Evolutionary conservation across 2,888 invertebrate species (phyloP).

Genomic region (Clunio marinus): DNA sequence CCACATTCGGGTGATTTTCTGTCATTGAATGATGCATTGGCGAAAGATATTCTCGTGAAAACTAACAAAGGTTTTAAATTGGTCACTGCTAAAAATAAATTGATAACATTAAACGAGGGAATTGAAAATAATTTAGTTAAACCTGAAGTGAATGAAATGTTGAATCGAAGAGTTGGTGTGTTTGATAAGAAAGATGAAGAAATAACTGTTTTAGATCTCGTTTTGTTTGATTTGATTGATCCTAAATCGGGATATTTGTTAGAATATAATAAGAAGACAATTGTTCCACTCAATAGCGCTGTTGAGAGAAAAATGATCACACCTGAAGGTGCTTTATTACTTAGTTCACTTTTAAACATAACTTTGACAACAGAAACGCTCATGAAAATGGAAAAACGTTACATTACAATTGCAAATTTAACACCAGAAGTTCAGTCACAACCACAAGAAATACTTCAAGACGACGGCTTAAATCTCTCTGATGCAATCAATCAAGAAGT

Average conservation of each 20-base stretch:
- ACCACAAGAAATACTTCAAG: conserved; percentile 52
- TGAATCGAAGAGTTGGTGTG: conserved; percentile 77
- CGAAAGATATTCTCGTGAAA: conserved; percentile 71
- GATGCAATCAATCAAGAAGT: conserved; percentile 78
- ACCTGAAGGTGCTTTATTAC: conserved; percentile 79
- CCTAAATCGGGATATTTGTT: conserved; percentile 81
- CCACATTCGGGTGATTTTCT: conserved; percentile 75
- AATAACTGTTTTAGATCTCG: conserved; percentile 80
- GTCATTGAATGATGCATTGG: conserved; percentile 76
- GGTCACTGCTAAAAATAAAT: conserved; percentile 69
- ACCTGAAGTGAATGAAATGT: conserved; percentile 81
- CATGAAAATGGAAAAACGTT: conserved; percentile 76
- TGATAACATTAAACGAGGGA: conserved; percentile 74
- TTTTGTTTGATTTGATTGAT: conserved; percentile 80
- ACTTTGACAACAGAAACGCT: conserved; percentile 83
- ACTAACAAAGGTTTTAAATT: conserved; percentile 67
- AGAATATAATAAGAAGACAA: conserved; percentile 65
- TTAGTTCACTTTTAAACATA: conserved; percentile 80
- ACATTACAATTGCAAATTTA: conserved; percentile 70
- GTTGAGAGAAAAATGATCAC: conserved; percentile 80
- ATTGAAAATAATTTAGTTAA: conserved; percentile 72
- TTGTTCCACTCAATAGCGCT: conserved; percentile 78
- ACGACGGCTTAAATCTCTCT: conserved; percentile 75
- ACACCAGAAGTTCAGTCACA: conserved; percentile 53
- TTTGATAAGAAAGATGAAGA: conserved; percentile 59